A percentile compares a stretch with the other conserved stretches of the same genome.
Conservation (phyloP, 2,113 vertebrate species). For the Cynocephalus volans region DNA sequence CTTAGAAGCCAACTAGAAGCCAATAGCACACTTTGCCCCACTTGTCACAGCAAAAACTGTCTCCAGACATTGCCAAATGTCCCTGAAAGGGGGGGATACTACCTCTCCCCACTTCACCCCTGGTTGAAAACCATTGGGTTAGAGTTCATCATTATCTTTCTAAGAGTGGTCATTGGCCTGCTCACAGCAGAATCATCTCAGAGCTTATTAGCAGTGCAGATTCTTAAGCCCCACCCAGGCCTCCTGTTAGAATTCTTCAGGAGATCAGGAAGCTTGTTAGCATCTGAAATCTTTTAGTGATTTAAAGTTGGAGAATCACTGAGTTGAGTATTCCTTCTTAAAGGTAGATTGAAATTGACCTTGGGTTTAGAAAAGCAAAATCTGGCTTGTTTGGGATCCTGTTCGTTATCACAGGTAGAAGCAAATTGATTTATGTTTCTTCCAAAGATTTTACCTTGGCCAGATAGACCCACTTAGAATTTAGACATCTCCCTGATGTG, state of each 20-base stretch:
- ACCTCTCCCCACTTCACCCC: neutral
- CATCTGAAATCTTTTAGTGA: neutral
- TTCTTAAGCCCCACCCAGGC: neutral
- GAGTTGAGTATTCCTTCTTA: constrained; percentile 13
- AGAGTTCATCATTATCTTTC: neutral
- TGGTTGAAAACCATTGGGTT: neutral
- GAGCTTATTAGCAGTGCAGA: neutral
- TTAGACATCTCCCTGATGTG: neutral
- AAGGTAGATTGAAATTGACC: neutral
- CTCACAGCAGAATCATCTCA: neutral
- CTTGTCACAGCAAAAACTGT: neutral
- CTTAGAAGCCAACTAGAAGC: neutral
- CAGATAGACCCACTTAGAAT: neutral
- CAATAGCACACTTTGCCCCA: neutral
- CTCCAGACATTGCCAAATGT: neutral
- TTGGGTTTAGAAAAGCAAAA: constrained; percentile 7
- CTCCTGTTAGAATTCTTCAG: neutral
- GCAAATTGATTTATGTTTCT: neutral
- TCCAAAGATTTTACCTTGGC: neutral
- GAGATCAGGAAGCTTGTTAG: neutral
- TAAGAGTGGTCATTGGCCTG: neutral
- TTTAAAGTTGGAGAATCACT: neutral
- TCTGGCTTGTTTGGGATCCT: neutral
- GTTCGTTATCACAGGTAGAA: neutral
- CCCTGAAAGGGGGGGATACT: too few species aligned